phyloP scores from a whole-genome alignment of 2,888 invertebrate species.

The Oxyteleia sp. region DNA sequence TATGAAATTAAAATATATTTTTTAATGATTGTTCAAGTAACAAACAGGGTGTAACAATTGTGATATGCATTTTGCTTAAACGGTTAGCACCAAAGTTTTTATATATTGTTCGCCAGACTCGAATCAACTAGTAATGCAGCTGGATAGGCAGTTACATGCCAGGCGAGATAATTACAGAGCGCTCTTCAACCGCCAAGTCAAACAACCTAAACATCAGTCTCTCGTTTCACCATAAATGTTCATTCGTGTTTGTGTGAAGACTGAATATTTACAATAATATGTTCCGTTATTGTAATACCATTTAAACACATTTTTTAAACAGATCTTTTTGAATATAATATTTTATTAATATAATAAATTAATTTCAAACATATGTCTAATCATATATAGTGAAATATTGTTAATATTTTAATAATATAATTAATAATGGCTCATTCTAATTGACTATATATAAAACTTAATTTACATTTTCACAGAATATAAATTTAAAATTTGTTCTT shows the following conservation, averaged over 20 bases:
- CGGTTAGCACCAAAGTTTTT: slow-evolving; percentile 74
- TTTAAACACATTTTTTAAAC: slow-evolving; percentile 25
- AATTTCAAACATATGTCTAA: background rate
- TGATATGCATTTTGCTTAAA: slow-evolving; percentile 72
- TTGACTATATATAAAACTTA: no score
- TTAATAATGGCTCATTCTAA: no score
- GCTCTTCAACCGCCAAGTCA: slow-evolving; percentile 86
- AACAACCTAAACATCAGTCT: slow-evolving; percentile 86
- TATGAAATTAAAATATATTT: slow-evolving; percentile 26
- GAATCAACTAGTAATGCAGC: slow-evolving; percentile 83
- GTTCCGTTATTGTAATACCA: slow-evolving; percentile 51
- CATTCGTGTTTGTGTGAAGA: slow-evolving; percentile 77
- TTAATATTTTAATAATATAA: no score
- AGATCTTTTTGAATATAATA: slow-evolving; percentile 7
- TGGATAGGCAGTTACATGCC: slow-evolving; percentile 86
- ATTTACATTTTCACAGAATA: no score
- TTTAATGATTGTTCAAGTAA: slow-evolving; percentile 58
- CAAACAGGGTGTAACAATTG: slow-evolving; percentile 63
- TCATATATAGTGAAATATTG: no score
- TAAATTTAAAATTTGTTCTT: no score
- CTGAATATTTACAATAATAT: slow-evolving; percentile 72
- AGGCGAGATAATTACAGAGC: slow-evolving; percentile 87
- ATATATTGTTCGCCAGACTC: slow-evolving; percentile 78
- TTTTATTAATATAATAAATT: background rate
- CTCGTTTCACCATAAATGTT: slow-evolving; percentile 79